These are phyloP conservation scores for Drosophila tristis DNA, from an alignment of 1,140 invertebrate species.

Conservation along the genomic window DNA sequence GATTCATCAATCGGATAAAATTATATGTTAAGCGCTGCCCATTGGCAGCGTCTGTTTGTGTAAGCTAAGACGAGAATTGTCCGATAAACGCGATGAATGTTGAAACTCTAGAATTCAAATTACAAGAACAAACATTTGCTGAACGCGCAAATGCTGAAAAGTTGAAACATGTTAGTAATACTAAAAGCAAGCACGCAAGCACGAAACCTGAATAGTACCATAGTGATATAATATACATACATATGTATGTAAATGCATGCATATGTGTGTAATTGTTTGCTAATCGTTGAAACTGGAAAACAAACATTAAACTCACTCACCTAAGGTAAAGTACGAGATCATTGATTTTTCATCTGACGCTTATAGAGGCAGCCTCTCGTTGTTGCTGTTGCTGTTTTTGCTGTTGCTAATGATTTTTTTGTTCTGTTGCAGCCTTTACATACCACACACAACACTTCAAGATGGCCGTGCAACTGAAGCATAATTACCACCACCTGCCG, in stretches of 20 bases:
- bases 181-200: slow-evolving; percentile 24
- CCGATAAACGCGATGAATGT: slow-evolving; percentile 9
- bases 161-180: slow-evolving; percentile 17
- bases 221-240: slow-evolving; percentile 45
- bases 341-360: slow-evolving; percentile 42
- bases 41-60: slow-evolving; percentile 11
- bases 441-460: slow-evolving; percentile 6
- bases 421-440: slow-evolving; percentile 43
- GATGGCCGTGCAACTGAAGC: slow-evolving; percentile 73
- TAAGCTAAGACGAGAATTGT: background rate
- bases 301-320: slow-evolving; percentile 24
- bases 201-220: slow-evolving; percentile 40
- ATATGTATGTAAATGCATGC: slow-evolving; percentile 1
- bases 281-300: slow-evolving; percentile 1
- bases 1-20: too few relatives aligned
- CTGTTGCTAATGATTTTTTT: slow-evolving; percentile 2
- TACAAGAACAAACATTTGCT: slow-evolving; percentile 24
- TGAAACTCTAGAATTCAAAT: slow-evolving; percentile 20
- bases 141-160: slow-evolving; percentile 27
- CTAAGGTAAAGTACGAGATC: slow-evolving; percentile 14
- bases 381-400: too few relatives aligned
- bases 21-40: slow-evolving; percentile 1
- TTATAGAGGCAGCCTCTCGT: slow-evolving; percentile 20
- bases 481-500: slow-evolving; percentile 71
- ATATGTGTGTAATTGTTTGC: slow-evolving; percentile 14